A percentile compares a stretch with the other conserved stretches of the same genome.
phyloP scores from a whole-genome alignment of 2,113 vertebrate genomes.

The Myiozetetes cayanensis region DNA sequence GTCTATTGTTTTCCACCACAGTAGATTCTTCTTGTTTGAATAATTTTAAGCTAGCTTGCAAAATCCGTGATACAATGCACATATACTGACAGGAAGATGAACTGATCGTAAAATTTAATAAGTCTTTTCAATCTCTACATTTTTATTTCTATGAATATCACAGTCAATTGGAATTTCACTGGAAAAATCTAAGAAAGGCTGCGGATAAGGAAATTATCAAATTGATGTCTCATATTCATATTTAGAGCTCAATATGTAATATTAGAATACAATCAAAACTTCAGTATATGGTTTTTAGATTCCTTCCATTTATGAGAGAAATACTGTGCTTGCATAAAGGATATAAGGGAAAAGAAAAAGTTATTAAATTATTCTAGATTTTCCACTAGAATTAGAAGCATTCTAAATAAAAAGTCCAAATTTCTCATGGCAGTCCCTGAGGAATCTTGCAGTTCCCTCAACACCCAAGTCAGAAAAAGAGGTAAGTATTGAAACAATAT shows the following conservation, averaged over 20 bases:
- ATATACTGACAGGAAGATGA: neutral
- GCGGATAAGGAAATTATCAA: neutral
- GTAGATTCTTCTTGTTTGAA: neutral
- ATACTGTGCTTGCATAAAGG: neutral
- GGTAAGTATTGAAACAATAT: neutral
- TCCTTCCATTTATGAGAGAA: neutral
- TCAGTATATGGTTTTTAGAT: neutral
- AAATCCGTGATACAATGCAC: neutral
- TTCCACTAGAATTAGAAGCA: neutral
- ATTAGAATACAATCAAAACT: neutral
- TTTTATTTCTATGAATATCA: neutral
- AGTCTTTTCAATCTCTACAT: neutral
- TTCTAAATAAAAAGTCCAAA: neutral
- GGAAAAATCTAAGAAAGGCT: neutral
- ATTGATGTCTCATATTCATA: neutral
- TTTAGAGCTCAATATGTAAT: neutral
- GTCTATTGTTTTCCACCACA: neutral
- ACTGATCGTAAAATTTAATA: neutral
- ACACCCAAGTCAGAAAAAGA: neutral
- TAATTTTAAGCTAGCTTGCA: neutral
- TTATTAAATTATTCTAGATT: neutral
- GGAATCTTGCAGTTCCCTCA: neutral
- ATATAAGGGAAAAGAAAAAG: fast-evolving
- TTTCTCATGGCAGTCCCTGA: neutral
- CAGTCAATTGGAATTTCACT: neutral